Base-by-base conservation (phyloP, 2,797 vertebrate genomes). In the Pangasius krempfi region DNA sequence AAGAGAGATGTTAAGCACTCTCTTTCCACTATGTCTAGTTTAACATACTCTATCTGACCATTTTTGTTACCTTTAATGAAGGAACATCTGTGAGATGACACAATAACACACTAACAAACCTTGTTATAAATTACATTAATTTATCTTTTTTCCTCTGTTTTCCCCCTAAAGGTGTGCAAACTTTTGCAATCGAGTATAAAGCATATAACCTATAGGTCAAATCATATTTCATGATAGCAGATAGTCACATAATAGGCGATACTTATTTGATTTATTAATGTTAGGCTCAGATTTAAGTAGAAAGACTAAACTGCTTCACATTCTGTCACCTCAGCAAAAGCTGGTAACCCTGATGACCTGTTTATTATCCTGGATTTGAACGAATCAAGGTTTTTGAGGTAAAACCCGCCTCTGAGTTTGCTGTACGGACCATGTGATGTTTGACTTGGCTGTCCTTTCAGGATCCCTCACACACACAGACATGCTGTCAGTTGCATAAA, bases 371-470 rank as follows among this genome's bases (percentile, higher is more conserved):
- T 47, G 93, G 89, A 76, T 88, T 66, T 92, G 88, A 90, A 93
- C 94, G 90, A 93, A 93, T 95, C 93, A 92, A 91, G 91, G 88
- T 93, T 94, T 96, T 93, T 93, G 90, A 92, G 92, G 93, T 94
- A 95, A 86, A 88, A 92, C 91, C 92, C 91, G 91, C 93, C 92
- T 76, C 86, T 92, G 93, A 92, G 30, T 90, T 88, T 87, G 72
- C 68, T 44, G 66, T 68, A n/a, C 47, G 37, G 40, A n/a, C 80
- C 80, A 84, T 86, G 94, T 94, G 94, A 95, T 96, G 94, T 96
- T 96, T 95, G 93, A 94, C 92, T 94, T 95, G 95, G 94, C 94
- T 93, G 86, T 56, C 79, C 91, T 93, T 93, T 92, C 60, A 80
- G 70, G 76, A 92, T 93, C 95, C 92, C 60, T 44, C 27, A 79